These are phyloP conservation scores for Cebidichthys violaceus DNA, from an alignment of 2,113 vertebrate species.

Conservation along the genomic window DNA sequence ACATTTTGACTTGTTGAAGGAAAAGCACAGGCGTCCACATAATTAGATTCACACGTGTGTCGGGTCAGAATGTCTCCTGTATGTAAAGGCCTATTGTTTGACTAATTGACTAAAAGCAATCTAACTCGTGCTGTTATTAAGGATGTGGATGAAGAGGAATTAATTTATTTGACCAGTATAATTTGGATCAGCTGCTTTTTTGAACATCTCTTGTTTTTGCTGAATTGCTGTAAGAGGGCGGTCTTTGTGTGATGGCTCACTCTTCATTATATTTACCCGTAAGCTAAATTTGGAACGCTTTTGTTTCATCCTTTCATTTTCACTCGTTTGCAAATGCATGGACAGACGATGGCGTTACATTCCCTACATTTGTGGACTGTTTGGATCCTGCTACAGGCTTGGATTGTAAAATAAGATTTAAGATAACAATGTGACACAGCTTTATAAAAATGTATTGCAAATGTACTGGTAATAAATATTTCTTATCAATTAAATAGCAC, in stretches of 20 bases:
- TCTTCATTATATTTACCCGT: not conserved
- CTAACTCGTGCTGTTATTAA: not conserved
- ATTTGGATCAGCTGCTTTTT: conserved; percentile 18
- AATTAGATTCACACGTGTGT: not conserved
- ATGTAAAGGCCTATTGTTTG: conserved; percentile 4
- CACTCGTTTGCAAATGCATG: conserved; percentile 42
- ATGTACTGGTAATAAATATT: conserved; percentile 72
- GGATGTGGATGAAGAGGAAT: not conserved
- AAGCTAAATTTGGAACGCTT: conserved; percentile 1
- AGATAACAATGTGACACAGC: conserved; percentile 63
- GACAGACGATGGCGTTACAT: not conserved
- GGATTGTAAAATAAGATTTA: conserved; percentile 63
- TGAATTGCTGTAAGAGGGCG: not conserved
- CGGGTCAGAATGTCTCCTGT: not conserved
- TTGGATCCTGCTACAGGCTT: conserved; percentile 21
- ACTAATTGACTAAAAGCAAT: not conserved
- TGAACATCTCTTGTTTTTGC: not conserved
- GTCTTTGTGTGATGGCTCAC: not conserved
- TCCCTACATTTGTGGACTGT: not conserved
- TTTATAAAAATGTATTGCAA: conserved; percentile 69
- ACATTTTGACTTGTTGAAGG: conserved; percentile 6
- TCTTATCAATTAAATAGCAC: conserved; percentile 44
- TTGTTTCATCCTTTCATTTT: not conserved
- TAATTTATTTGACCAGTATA: conserved; percentile 25
- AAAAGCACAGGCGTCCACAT: conserved; percentile 1